These are phyloP conservation scores for Oxyura jamaicensis DNA, from an alignment of 2,113 vertebrate genomes.

Conservation along the genomic window DNA sequence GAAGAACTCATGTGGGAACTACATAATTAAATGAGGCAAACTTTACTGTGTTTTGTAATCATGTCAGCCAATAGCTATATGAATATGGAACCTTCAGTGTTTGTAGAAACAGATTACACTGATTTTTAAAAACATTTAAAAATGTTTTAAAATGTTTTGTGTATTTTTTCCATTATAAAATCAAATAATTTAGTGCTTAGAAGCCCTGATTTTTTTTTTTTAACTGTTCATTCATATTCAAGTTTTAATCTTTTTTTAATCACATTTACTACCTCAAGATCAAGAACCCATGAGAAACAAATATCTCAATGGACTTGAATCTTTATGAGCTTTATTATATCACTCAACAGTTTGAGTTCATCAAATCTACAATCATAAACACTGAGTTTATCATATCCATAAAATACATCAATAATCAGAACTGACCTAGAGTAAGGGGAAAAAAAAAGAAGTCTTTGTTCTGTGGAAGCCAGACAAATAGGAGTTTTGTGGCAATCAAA, in stretches of 20 bases:
- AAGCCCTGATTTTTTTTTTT: background rate
- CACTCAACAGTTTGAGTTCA: background rate
- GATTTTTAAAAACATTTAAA: background rate
- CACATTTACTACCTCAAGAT: background rate
- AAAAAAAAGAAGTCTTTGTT: background rate
- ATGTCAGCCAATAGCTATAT: background rate
- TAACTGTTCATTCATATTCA: background rate
- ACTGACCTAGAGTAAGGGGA: background rate
- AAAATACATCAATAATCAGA: background rate
- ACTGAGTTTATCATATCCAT: background rate
- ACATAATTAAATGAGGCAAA: constrained; percentile 31
- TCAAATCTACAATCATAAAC: background rate
- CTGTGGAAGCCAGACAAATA: background rate
- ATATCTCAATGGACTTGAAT: background rate
- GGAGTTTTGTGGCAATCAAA: background rate
- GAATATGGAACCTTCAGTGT: constrained; percentile 10
- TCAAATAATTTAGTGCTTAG: background rate
- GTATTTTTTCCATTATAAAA: background rate
- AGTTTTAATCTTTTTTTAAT: background rate
- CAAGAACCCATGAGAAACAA: background rate
- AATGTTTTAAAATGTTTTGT: background rate
- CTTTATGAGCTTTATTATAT: background rate
- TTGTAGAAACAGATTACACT: background rate
- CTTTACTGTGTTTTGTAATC: constrained; percentile 24
- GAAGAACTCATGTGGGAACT: constrained; percentile 26